Evolutionary conservation across 1,140 invertebrate species (phyloP), one percentile per base, ranked within the genome.

Genomic region (Cotesia chilonis): DNA sequence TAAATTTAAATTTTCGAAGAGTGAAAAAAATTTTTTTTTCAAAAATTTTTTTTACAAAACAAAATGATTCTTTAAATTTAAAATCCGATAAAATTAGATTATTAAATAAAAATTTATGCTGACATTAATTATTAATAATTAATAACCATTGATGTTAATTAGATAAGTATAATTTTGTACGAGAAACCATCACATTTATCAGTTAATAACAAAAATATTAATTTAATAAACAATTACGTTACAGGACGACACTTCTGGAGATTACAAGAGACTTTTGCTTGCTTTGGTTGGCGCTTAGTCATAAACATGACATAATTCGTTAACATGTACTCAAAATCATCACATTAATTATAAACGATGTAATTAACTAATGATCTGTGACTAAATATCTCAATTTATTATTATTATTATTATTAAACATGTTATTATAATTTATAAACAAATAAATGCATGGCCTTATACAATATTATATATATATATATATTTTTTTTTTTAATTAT

Each of bases 191-290:
- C 37, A 68, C 36, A 5, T 57, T 37, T 59, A n/a, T n/a, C 37
- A 12, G 14, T 14, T 67, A 41, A 12, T 12, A 14, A 14, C 10
- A 55, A 36, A 51, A n/a, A 41, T 64, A 36, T 47, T 47, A 47
- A 47, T 47, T 64, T 65, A 14, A 76, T 78, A 81, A 84, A 81
- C 75, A 74, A 78, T 80, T 75, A 82, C 84, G 72, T 87, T 94
- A 82, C 92, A 96, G 93, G 94, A 90, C 78, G 95, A 97, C 89
- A 96, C 94, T 75, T 95, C 94, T 80, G 95, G 95, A 78, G 94
- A 97, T 90, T 96, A 96, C 92, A 96, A 94, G 90, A 93, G 91
- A 89, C 90, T 95, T 79, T 91, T 97, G 84, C 90, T 96, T 88
- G 90, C 93, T 80, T 88, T 97, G 85, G 88, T 95, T 88, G 92